A percentile compares a stretch with the other conserved stretches of the same genome.
Conservation (phyloP, 2,888 invertebrate genomes). For the Volucella inflata region DNA sequence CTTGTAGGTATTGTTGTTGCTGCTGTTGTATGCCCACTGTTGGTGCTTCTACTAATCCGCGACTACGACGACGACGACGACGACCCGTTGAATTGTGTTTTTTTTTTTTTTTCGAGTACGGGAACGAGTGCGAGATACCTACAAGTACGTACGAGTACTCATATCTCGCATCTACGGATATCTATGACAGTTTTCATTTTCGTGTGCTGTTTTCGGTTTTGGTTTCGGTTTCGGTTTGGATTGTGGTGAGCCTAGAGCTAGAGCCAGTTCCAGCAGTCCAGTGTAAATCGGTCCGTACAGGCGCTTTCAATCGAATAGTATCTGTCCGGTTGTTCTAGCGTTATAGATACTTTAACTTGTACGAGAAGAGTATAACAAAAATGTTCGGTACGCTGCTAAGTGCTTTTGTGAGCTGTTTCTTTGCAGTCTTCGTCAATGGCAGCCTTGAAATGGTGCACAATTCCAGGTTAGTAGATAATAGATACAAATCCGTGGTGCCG, state of each 20-base stretch:
- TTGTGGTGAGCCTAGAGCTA: conserved; percentile 26
- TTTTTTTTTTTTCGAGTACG: background rate
- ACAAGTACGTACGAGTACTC: too few species aligned
- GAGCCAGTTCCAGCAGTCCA: conserved; percentile 50
- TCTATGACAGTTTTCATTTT: background rate
- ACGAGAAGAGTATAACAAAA: conserved; percentile 3
- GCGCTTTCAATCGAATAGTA: conserved; percentile 47
- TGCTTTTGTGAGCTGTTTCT: conserved; percentile 70
- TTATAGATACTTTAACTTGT: background rate
- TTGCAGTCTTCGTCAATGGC: conserved; percentile 59
- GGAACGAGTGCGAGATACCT: background rate
- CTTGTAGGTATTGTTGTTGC: conserved; percentile 14
- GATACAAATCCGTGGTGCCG: conserved; percentile 15
- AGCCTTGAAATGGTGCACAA: conserved; percentile 64
- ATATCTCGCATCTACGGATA: too few species aligned
- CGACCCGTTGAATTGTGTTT: conserved; percentile 39
- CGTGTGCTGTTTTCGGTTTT: conserved; percentile 31
- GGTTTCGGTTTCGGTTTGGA: conserved; percentile 4
- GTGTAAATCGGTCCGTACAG: conserved; percentile 30
- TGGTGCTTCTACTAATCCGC: conserved; percentile 42
- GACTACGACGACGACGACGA: conserved; percentile 11
- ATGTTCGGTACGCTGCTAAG: conserved; percentile 62
- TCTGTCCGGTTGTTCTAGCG: conserved; percentile 19
- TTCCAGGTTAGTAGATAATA: conserved; percentile 70
- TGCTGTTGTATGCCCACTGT: background rate